A percentile compares a stretch with the other conserved stretches of the same genome.
Evolutionary conservation across 2,888 invertebrate genomes (phyloP).

Genomic region (Sinhomidia bicolor): DNA sequence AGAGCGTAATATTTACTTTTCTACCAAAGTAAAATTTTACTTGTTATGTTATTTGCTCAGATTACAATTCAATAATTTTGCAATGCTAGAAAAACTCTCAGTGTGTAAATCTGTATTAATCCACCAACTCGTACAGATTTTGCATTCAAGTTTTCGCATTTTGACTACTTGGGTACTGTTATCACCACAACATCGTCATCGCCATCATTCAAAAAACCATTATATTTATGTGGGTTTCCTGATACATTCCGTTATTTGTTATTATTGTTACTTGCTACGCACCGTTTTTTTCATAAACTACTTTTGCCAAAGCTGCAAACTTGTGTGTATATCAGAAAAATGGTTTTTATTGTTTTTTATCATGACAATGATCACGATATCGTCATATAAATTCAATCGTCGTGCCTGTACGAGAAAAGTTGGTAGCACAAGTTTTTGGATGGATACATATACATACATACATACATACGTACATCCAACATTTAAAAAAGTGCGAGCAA

Average conservation of each 20-base stretch:
- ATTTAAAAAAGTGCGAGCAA: conserved; percentile 3
- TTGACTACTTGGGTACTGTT: neutral
- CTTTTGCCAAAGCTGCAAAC: neutral
- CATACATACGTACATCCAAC: too few species aligned
- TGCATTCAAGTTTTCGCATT: neutral
- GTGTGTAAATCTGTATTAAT: too few species aligned
- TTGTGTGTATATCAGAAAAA: neutral
- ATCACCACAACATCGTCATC: conserved; percentile 3
- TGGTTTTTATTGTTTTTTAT: conserved; percentile 42
- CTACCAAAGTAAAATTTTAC: too few species aligned
- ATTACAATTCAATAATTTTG: too few species aligned
- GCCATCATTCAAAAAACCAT: neutral
- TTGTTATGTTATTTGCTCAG: too few species aligned
- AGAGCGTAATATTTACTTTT: too few species aligned
- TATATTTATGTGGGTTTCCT: conserved; percentile 25
- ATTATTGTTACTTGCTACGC: neutral
- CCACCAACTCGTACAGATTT: too few species aligned
- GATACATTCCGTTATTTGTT: conserved; percentile 33
- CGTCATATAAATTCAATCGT: neutral
- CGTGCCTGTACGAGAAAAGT: neutral
- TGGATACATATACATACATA: neutral
- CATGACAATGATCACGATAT: conserved; percentile 65
- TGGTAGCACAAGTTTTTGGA: neutral
- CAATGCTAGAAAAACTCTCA: too few species aligned
- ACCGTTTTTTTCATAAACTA: conserved; percentile 9